Evolutionary conservation across 2,113 vertebrate species (phyloP), one percentile per base, ranked within the genome.

Genomic region (Lophotis ruficrista): DNA sequence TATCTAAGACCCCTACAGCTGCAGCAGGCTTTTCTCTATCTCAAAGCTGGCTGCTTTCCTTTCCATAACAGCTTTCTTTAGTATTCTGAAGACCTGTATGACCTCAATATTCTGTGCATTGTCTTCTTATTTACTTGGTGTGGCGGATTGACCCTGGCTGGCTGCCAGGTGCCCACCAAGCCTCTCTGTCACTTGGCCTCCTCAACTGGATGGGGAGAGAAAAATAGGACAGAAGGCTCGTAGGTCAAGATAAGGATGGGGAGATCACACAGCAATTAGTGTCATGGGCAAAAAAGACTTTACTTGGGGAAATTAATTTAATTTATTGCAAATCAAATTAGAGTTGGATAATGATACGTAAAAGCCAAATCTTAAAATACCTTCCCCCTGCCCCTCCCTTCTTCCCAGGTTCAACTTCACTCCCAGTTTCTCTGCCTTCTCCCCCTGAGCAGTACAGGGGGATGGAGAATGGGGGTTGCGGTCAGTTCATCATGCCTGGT

Each of bases 21-120:
- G 86, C 66, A 95, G 61, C 41, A 90, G 85, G 89, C 69, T 87
- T 87, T 89, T 48, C 64, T 50, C 21, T 75, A 38, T 76, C 53
- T 77, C 84, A 57, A 6, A 48, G 28, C 38, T 65, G 68, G 38
- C 61, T 37, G 2, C 19, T 71, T 78, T 65, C 23, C 10, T 70
- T 84, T 62, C 58, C 19, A 14, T 51, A 65, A 11, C 9, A 93
- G 68, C 72, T 97, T 97, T 47, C 84, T 97, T 98, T 38, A 93
- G 56, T 25, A 71, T 76, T 88, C 96, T 98, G 79, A 97, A 97
- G 71, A 94, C 61, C 72, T 95, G 93, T 51, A 97, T 89, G 20
- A 90, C 88, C 0, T 97, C 93, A 37, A 82, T 72, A 53, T 93
- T 95, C 24, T 70, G 10, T 35, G 9, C 19, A 11, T 48, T 81